A percentile compares a stretch with the other conserved stretches of the same genome.
Conservation (phyloP, 2,888 invertebrate species). For the Theodoxus fluviatilis region DNA sequence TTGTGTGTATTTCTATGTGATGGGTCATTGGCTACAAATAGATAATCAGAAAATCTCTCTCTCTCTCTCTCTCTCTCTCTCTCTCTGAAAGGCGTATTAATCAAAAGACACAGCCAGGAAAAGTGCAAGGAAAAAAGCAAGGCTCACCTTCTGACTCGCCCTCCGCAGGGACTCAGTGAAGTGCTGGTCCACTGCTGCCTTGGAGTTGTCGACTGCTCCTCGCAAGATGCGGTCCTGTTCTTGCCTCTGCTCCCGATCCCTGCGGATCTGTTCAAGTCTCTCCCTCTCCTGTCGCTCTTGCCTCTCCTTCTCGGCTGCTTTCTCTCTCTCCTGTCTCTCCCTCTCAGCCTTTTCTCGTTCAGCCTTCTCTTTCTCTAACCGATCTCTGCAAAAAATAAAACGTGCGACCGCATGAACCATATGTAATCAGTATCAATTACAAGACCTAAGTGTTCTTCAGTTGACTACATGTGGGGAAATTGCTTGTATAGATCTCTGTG, state of each 20-base stretch:
- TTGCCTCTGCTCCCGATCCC: slow-evolving; percentile 42
- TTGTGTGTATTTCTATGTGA: no score
- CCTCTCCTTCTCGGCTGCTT: slow-evolving; percentile 54
- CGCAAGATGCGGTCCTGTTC: slow-evolving; percentile 51
- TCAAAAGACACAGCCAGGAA: no score
- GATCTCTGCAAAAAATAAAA: slow-evolving; percentile 43
- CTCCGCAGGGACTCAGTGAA: slow-evolving; percentile 81
- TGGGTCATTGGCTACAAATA: no score
- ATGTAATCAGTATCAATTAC: no score
- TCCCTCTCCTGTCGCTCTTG: slow-evolving; percentile 69
- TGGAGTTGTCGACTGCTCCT: slow-evolving; percentile 51
- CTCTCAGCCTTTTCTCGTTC: slow-evolving; percentile 52
- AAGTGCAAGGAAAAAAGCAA: slow-evolving; percentile 18
- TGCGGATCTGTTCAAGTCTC: slow-evolving; percentile 36
- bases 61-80: no score
- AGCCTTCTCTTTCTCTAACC: slow-evolving; percentile 45
- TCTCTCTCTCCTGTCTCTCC: slow-evolving; percentile 67
- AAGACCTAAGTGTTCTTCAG: no score
- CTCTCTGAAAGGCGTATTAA: no score
- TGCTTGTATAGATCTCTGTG: no score
- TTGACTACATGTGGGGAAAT: no score
- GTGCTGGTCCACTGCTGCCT: slow-evolving; percentile 76
- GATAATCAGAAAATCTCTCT: no score
- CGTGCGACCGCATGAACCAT: no score
- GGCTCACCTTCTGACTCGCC: slow-evolving; percentile 49